Base-by-base conservation (phyloP, 2,113 vertebrate genomes). In the Seriola dumerili region DNA sequence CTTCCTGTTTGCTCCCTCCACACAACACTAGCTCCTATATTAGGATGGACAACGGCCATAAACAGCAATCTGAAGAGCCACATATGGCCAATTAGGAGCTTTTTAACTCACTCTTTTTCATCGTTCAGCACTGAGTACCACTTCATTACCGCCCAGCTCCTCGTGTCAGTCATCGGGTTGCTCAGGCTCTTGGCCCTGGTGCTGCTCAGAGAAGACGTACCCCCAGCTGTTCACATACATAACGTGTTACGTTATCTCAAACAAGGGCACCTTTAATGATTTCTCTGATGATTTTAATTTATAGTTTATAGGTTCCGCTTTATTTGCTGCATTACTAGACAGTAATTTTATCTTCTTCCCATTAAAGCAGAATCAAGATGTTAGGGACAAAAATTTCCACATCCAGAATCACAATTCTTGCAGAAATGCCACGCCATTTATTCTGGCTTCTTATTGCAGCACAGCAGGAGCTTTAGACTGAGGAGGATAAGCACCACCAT, bases 101-200 rank as follows among this genome's bases (percentile, higher is more conserved):
- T 80, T 74, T 67, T 3, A 14, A 64, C 57, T 65, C 52, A 62
- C 59, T 89, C 61, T 62, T 62, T 61, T 54, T 48, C 83, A 76
- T 44, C 42, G 23, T 59, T 86, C 57, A 79, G 38, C 65, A 78
- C 40, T 59, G 36, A 87, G 68, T 85, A 88, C 76, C 77, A 83
- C 89, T 92, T 90, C 76, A 92, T 91, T 91, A 90, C 62, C 66
- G 71, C 66, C 52, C 38, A 23, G 78, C 78, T 78, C 64, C 58
- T 85, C 54, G 0, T 65, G 71, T 88, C 85, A 74, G 57, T 83
- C 78, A 78, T 13, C 62, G 19, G 32, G 40, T 62, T 55, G 57
- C 65, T 76, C 70, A 44, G 34, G 19, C 23, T 82, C 76, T 10
- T 12, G 21, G 42, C 40, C 21, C 7, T 67, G 38, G n/a, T 5